Conservation (phyloP, 2,797 vertebrate species). For the Chlorospingus semifuscus region DNA sequence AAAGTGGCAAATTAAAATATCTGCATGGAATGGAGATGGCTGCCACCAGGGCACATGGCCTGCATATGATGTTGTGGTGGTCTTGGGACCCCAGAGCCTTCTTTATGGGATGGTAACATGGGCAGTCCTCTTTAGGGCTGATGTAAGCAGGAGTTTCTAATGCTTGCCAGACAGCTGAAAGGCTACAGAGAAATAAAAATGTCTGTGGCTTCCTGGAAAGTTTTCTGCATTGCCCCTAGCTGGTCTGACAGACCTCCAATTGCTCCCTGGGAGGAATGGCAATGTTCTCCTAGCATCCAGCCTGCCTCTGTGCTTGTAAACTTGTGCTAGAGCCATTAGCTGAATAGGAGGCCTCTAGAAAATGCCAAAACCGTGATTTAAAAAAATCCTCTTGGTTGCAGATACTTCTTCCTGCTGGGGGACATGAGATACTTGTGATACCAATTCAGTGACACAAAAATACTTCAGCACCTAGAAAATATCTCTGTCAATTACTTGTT, state of each 20-base stretch:
- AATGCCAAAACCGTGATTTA: neutral
- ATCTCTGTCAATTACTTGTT: conserved; percentile 31
- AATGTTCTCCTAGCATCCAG: neutral
- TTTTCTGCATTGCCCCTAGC: conserved; percentile 35
- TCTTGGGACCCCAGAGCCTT: conserved; percentile 10
- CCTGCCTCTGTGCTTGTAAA: neutral
- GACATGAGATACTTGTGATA: neutral
- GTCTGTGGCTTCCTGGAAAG: conserved; percentile 52
- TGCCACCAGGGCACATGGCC: conserved; percentile 56
- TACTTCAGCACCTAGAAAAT: conserved; percentile 31
- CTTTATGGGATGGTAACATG: conserved; percentile 17
- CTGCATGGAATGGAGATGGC: conserved; percentile 5
- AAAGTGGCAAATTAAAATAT: conserved; percentile 56
- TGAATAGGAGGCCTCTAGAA: neutral
- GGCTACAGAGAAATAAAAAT: conserved; percentile 42
- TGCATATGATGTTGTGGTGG: conserved; percentile 48
- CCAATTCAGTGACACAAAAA: neutral
- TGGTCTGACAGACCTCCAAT: conserved; percentile 30
- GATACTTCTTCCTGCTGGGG: neutral
- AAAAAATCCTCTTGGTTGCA: neutral
- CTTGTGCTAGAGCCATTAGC: neutral
- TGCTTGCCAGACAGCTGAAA: conserved; percentile 54
- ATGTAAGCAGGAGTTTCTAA: conserved; percentile 51
- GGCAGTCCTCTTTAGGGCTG: conserved; percentile 44
- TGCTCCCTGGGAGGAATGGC: neutral